Percentiles rank a stretch among this genome's conserved stretches.
Conservation (phyloP, 1,140 invertebrate species). For the Conus betulinus region DNA sequence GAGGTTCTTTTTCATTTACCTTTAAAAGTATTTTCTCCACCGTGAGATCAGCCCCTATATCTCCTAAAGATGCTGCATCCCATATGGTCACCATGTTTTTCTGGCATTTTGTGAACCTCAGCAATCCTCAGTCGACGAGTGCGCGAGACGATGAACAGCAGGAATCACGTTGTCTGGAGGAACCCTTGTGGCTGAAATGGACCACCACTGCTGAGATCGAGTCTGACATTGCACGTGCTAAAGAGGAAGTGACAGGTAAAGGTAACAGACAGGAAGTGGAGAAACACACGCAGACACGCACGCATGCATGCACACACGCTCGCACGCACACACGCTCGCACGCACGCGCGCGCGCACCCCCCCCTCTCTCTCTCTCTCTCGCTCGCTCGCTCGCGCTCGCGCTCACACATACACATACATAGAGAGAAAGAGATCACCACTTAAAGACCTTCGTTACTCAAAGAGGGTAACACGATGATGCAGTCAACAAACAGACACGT, state of each 20-base stretch:
- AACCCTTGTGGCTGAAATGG: constrained; percentile 87
- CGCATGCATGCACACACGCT: not conserved
- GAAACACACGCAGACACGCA: not conserved
- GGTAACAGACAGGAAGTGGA: constrained; percentile 5
- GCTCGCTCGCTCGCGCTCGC: too few relatives aligned
- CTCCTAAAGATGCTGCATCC: too few relatives aligned
- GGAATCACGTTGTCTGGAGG: constrained; percentile 75
- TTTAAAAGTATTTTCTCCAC: too few relatives aligned
- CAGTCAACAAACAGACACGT: too few relatives aligned
- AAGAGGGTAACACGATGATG: too few relatives aligned
- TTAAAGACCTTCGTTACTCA: too few relatives aligned
- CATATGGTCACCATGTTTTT: not conserved
- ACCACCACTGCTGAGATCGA: constrained; percentile 81
- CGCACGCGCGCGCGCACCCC: not conserved
- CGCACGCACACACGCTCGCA: constrained; percentile 2
- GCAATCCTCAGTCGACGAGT: constrained; percentile 2
- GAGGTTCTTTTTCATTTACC: too few relatives aligned
- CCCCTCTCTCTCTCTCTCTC: too few relatives aligned
- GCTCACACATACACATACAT: too few relatives aligned
- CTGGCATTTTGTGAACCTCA: not conserved
- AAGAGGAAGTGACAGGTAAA: constrained; percentile 84
- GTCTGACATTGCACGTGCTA: constrained; percentile 84
- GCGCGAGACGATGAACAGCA: not conserved
- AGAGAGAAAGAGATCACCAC: too few relatives aligned
- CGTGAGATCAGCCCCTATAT: too few relatives aligned